Evolutionary conservation across 2,113 vertebrate species (phyloP).

Genomic region (Hylia prasina): DNA sequence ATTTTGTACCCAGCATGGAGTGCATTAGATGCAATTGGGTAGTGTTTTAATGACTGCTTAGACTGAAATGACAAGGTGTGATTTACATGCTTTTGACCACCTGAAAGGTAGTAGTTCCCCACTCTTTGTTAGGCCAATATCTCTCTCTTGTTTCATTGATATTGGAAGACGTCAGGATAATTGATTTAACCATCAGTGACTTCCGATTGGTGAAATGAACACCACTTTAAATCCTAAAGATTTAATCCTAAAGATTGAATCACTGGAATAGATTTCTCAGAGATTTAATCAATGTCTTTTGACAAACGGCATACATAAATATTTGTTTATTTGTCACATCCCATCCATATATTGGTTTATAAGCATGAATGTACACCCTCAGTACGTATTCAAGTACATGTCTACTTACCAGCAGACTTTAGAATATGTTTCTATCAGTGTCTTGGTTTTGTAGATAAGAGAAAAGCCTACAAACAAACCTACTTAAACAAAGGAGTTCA

Average conservation of each 20-base stretch:
- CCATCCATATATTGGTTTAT: background rate
- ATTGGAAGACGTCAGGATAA: background rate
- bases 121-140: background rate
- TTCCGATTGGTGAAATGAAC: background rate
- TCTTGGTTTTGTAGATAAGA: background rate
- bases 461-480: background rate
- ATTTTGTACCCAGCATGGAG: background rate
- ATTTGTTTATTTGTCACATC: background rate
- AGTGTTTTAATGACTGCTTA: background rate
- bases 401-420: background rate
- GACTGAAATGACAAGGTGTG: background rate
- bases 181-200: background rate
- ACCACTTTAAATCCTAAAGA: background rate
- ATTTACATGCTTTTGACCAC: background rate
- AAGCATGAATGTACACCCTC: background rate
- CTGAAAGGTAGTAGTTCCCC: background rate
- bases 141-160: background rate
- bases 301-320: background rate
- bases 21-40: background rate
- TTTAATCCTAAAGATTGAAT: background rate
- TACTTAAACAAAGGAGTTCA: background rate
- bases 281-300: background rate
- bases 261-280: background rate
- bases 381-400: background rate
- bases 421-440: background rate